phyloP scores from a whole-genome alignment of 2,797 vertebrate species.

The Morelia viridis region DNA sequence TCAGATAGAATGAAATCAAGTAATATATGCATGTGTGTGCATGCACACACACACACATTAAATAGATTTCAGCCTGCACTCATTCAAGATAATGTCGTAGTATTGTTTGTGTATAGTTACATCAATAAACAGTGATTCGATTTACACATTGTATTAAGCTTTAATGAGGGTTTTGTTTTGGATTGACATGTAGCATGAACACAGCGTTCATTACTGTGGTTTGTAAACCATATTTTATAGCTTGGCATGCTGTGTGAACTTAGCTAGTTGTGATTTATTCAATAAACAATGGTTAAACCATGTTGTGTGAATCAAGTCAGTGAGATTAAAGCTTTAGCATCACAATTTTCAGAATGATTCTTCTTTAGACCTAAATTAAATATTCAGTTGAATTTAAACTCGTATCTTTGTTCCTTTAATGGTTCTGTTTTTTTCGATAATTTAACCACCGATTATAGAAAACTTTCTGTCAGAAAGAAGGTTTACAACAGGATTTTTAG shows the following conservation, averaged over 20 bases:
- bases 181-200: not conserved
- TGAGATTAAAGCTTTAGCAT: not conserved
- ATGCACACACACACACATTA: not conserved
- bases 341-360: not conserved
- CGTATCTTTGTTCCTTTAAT: not conserved
- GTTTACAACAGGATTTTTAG: conserved; percentile 25
- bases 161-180: not conserved
- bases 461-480: conserved; percentile 38
- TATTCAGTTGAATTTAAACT: conserved; percentile 2
- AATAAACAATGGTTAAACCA: not conserved
- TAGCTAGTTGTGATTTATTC: not conserved
- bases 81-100: not conserved
- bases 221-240: not conserved
- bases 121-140: not conserved
- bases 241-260: not conserved
- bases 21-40: not conserved
- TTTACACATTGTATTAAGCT: not conserved
- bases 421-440: conserved; percentile 13
- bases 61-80: not conserved
- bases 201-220: not conserved
- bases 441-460: conserved; percentile 28
- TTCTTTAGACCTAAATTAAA: not conserved
- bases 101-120: not conserved
- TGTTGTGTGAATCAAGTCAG: not conserved
- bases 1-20: not conserved